Evolutionary conservation across 2,797 vertebrate genomes (phyloP).

Genomic region (Hafferia zeledoni): DNA sequence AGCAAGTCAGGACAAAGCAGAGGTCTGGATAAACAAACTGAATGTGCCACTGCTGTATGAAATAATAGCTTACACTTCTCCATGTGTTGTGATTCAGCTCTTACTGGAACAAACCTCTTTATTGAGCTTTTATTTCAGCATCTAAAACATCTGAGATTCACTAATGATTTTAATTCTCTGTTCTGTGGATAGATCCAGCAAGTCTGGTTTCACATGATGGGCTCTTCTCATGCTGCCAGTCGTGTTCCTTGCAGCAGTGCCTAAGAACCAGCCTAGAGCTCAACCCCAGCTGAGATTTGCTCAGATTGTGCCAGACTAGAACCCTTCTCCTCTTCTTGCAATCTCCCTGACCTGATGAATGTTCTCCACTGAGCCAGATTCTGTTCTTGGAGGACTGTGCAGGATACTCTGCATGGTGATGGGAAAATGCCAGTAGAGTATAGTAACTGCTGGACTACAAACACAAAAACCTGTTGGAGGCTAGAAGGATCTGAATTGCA

Average conservation of each 20-base stretch:
- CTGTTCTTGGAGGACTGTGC: background rate
- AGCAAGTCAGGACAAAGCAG: background rate
- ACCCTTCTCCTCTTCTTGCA: background rate
- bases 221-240: background rate
- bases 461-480: background rate
- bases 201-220: background rate
- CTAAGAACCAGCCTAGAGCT: background rate
- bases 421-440: background rate
- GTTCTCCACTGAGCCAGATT: background rate
- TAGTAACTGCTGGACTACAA: background rate
- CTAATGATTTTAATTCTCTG: background rate
- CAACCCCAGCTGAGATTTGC: too few species aligned
- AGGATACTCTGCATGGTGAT: background rate
- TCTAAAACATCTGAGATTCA: background rate
- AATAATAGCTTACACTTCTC: background rate
- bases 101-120: background rate
- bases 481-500: background rate
- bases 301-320: background rate
- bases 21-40: background rate
- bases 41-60: background rate
- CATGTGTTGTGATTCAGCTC: background rate
- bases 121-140: background rate
- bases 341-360: background rate
- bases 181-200: background rate
- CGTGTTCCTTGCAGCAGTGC: background rate